Conservation (phyloP, 2,888 invertebrate species). For the Rutpela maculata region DNA sequence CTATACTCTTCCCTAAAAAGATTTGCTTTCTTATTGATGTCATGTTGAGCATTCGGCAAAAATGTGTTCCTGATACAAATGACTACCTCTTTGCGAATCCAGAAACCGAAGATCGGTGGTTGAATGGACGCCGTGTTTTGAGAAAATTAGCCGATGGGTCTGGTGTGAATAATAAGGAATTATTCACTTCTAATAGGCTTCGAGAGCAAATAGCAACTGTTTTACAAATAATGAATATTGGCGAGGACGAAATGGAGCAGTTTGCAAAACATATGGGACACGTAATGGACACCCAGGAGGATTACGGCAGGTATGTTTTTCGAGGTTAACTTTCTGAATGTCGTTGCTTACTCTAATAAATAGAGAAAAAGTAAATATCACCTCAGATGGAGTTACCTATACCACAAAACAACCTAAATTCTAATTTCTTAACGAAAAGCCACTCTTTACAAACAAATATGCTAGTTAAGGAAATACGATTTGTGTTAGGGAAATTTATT, state of each 20-base stretch:
- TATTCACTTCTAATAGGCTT: neutral
- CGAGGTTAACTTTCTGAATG: too few relatives aligned
- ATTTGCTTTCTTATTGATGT: conserved; percentile 13
- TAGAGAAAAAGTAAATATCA: too few relatives aligned
- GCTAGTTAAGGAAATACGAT: too few relatives aligned
- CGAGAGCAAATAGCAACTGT: conserved; percentile 25
- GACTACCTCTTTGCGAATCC: conserved; percentile 14
- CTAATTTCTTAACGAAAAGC: too few relatives aligned
- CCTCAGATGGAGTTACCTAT: too few relatives aligned
- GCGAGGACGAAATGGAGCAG: conserved; percentile 18
- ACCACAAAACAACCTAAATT: too few relatives aligned
- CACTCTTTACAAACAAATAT: too few relatives aligned
- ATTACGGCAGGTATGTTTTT: conserved; percentile 8
- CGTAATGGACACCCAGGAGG: conserved; percentile 12
- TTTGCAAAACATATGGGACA: conserved; percentile 17
- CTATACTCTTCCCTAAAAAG: conserved; percentile 28
- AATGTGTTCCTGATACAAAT: conserved; percentile 12
- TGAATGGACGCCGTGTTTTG: neutral
- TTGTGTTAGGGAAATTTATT: too few relatives aligned
- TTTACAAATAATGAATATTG: conserved; percentile 11
- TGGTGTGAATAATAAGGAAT: neutral
- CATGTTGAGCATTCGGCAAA: conserved; percentile 15
- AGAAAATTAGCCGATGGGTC: neutral
- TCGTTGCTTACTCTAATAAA: too few relatives aligned
- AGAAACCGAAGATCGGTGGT: neutral